Evolutionary conservation across 1,140 invertebrate species (phyloP).

Genomic region (Gryon sp.): DNA sequence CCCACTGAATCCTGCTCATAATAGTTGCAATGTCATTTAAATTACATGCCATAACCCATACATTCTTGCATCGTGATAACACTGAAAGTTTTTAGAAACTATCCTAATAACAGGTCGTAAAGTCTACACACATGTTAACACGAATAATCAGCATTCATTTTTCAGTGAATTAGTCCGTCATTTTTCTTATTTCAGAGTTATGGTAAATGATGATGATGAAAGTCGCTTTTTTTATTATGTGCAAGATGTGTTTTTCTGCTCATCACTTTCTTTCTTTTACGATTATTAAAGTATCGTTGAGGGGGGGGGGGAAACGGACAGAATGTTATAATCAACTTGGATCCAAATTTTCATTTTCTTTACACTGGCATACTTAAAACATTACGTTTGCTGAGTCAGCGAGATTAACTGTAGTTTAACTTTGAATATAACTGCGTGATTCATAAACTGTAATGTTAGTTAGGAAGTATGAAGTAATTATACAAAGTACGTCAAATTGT

Average conservation of each 20-base stretch:
- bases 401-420: slow-evolving; percentile 47
- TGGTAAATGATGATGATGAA: not conserved
- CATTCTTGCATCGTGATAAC: slow-evolving; percentile 36
- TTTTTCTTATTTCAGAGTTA: slow-evolving; percentile 5
- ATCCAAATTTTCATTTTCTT: slow-evolving; percentile 48
- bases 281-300: slow-evolving; percentile 14
- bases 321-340: slow-evolving; percentile 12
- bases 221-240: not conserved
- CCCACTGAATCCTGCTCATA: slow-evolving; percentile 42
- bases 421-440: slow-evolving; percentile 27
- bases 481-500: slow-evolving; percentile 26
- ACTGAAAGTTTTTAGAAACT: slow-evolving; percentile 30
- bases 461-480: slow-evolving; percentile 30
- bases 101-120: slow-evolving; percentile 27
- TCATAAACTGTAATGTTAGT: slow-evolving; percentile 36
- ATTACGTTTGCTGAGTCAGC: slow-evolving; percentile 34
- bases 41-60: slow-evolving; percentile 33
- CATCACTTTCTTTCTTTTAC: slow-evolving; percentile 19
- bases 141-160: slow-evolving; percentile 22
- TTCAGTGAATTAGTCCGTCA: not conserved
- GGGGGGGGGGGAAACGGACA: too few species aligned
- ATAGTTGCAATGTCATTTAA: slow-evolving; percentile 57
- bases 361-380: slow-evolving; percentile 13
- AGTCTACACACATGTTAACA: not conserved
- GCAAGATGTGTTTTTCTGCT: not conserved